These are phyloP conservation scores for Liopterus haemorrhoidalis DNA, from an alignment of 2,888 invertebrate genomes.

Conservation along the genomic window DNA sequence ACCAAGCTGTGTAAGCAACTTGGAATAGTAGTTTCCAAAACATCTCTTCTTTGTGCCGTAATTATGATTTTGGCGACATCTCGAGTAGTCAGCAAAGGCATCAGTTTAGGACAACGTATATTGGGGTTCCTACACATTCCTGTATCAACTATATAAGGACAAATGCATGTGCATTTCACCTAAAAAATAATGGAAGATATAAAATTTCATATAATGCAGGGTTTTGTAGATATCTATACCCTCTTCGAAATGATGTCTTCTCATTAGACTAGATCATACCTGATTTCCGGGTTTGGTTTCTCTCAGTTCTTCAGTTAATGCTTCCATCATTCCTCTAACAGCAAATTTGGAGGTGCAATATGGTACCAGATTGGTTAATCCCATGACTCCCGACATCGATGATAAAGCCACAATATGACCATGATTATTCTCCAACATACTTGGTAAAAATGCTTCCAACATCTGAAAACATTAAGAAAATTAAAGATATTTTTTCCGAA, in stretches of 20 bases:
- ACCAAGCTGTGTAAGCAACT: too few species aligned
- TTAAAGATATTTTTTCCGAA: too few species aligned
- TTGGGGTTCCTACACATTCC: constrained; percentile 73
- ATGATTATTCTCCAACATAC: constrained; percentile 66
- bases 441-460: constrained; percentile 67
- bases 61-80: too few species aligned
- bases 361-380: constrained; percentile 69
- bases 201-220: too few species aligned
- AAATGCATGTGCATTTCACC: constrained; percentile 77
- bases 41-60: too few species aligned
- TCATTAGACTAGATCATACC: too few species aligned
- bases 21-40: too few species aligned
- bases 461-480: constrained; percentile 48
- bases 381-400: constrained; percentile 70
- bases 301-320: constrained; percentile 69
- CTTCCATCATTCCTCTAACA: constrained; percentile 79
- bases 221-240: too few species aligned
- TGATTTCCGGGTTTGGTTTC: constrained; percentile 46
- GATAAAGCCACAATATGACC: constrained; percentile 74
- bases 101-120: too few species aligned
- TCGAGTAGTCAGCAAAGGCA: too few species aligned
- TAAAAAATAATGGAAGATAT: too few species aligned
- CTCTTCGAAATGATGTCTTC: too few species aligned
- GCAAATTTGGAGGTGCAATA: constrained; percentile 80
- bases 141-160: constrained; percentile 83